Evolutionary conservation across 2,113 vertebrate genomes (phyloP).

Genomic region (Gavia stellata): DNA sequence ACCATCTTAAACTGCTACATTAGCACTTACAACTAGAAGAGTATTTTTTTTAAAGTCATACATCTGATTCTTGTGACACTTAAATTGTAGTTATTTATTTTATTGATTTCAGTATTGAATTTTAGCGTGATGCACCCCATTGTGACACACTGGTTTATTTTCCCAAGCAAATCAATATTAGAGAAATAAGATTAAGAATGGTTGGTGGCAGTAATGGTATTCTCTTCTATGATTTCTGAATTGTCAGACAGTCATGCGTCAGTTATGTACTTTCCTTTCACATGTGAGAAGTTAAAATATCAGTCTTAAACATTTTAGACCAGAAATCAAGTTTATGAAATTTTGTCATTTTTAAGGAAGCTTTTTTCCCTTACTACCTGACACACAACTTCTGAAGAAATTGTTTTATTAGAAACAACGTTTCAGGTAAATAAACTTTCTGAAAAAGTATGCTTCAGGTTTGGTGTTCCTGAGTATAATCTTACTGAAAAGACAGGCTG

Average conservation of each 20-base stretch:
- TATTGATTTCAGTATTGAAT: slow-evolving; percentile 48
- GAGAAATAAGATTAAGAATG: not conserved
- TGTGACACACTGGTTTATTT: slow-evolving; percentile 25
- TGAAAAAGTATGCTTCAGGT: not conserved
- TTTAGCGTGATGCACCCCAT: not conserved
- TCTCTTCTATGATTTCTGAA: not conserved
- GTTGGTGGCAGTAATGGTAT: not conserved
- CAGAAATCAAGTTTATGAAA: not conserved
- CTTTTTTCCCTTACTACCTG: not conserved
- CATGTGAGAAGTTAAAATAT: not conserved
- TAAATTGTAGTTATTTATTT: slow-evolving; percentile 2
- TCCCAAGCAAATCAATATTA: slow-evolving; percentile 40
- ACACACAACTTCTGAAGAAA: not conserved
- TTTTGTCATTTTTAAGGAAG: not conserved
- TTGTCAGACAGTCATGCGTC: not conserved
- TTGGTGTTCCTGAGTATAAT: not conserved
- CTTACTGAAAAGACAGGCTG: not conserved
- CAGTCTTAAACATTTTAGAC: not conserved
- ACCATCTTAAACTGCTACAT: not conserved
- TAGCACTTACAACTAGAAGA: not conserved
- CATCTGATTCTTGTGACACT: not conserved
- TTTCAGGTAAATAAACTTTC: not conserved
- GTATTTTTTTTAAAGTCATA: not conserved
- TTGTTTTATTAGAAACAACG: not conserved
- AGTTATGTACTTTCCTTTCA: not conserved